Evolutionary conservation across 2,113 vertebrate species (phyloP), one percentile per base, ranked within the genome.

Genomic region (Nematolebias whitei): DNA sequence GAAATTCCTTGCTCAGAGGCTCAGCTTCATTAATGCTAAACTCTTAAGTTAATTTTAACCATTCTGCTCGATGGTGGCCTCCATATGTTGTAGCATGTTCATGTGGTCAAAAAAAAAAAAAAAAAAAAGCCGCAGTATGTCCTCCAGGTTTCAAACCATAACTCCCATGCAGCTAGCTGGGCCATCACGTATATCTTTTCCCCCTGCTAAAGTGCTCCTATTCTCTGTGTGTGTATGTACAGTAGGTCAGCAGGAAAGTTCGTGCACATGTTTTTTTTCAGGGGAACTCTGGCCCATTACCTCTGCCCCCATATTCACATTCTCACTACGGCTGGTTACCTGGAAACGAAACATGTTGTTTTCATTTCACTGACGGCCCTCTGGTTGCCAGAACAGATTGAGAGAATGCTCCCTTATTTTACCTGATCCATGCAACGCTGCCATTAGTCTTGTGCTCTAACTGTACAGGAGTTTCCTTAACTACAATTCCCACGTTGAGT

Each of bases 221-320:
- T 78, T 47, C 58, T 23, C 63, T 47, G 39, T 64, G n/a, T 20
- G 44, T 47, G 44, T 47, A n/a, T 69, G 18, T 85, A 53, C 55
- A 68, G 69, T 74, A 56, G 71, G 54, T 61, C 58, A 64, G 32
- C 62, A 58, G 63, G 16, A 57, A 32, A 19, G 12, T 9, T 74
- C 13, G 15, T 38, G 57, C 49, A 22, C 66, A 56, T 82, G 54
- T 61, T 75, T 76, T 61, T 75, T 76, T 67, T 73, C 44, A 32
- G 40, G 84, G 83, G 82, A 89, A 77, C 70, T 71, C 41, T 44
- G 76, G 78, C 48, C 72, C 74, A 87, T 91, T 90, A 87, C 76
- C 73, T 49, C 73, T 68, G 50, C 62, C 72, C 65, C 79, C 78
- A 64, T 70, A 60, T 60, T 60, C 56, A 75, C 74, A 78, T 60